Percentiles rank a stretch among this genome's conserved stretches.
These are phyloP conservation scores for Macroramphosus scolopax DNA, from an alignment of 2,797 vertebrate genomes.

Conservation along the genomic window DNA sequence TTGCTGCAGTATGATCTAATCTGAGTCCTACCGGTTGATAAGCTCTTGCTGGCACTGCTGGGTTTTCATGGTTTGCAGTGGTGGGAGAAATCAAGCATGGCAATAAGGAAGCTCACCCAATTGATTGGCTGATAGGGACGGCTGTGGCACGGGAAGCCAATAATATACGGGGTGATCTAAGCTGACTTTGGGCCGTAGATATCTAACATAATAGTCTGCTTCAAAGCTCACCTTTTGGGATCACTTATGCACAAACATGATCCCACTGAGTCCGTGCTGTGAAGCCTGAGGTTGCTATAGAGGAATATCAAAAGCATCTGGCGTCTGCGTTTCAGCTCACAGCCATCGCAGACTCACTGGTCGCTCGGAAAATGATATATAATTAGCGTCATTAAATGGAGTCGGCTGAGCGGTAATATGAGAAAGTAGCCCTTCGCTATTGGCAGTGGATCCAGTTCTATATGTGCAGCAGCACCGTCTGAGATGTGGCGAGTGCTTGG, in stretches of 20 bases:
- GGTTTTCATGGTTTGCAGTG: slow-evolving; percentile 58
- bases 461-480: slow-evolving; percentile 27
- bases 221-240: slow-evolving; percentile 49
- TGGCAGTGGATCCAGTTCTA: slow-evolving; percentile 59
- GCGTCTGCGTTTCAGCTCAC: too few relatives aligned
- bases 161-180: slow-evolving; percentile 49
- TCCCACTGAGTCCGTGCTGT: slow-evolving; percentile 10
- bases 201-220: slow-evolving; percentile 37
- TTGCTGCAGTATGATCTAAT: slow-evolving; percentile 80
- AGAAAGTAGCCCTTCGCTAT: slow-evolving; percentile 55
- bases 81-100: slow-evolving; percentile 67
- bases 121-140: slow-evolving; percentile 59
- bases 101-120: slow-evolving; percentile 68
- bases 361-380: slow-evolving; percentile 39
- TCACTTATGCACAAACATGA: slow-evolving; percentile 46
- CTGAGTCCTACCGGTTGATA: slow-evolving; percentile 71
- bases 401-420: slow-evolving; percentile 53
- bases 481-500: slow-evolving; percentile 49
- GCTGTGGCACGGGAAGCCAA: slow-evolving; percentile 35
- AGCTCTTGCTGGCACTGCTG: slow-evolving; percentile 52
- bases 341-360: too few relatives aligned
- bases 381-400: slow-evolving; percentile 43
- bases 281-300: too few relatives aligned
- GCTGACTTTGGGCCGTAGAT: slow-evolving; percentile 64
- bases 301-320: too few relatives aligned